Evolutionary conservation across 1,140 invertebrate species (phyloP).

Genomic region (Chironomus tepperi): DNA sequence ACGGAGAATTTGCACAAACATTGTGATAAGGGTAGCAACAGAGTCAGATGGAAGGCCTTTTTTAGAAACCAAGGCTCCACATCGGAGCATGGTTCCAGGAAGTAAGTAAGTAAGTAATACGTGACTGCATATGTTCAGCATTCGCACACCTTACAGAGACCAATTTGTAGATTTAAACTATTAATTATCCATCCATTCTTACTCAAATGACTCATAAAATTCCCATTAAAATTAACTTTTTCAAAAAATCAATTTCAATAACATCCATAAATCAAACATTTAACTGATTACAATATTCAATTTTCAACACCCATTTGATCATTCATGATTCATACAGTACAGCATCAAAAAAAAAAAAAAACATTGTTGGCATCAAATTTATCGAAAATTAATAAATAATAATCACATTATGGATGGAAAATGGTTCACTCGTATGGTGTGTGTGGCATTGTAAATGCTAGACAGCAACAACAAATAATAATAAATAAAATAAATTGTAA

Average conservation of each 20-base stretch:
- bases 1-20: too few species aligned
- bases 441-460: not conserved
- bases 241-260: not conserved
- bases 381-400: conserved; percentile 5
- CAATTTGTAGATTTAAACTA: too few species aligned
- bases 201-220: not conserved
- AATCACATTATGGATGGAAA: not conserved
- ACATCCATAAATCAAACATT: not conserved
- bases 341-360: not conserved
- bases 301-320: not conserved
- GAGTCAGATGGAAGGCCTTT: too few species aligned
- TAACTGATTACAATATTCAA: not conserved
- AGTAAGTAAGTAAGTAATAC: too few species aligned
- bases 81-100: too few species aligned
- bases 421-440: not conserved
- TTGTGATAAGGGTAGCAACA: too few species aligned
- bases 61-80: too few species aligned
- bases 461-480: not conserved
- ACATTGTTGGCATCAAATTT: not conserved
- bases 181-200: too few species aligned
- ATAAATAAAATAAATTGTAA: not conserved
- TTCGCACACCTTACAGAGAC: too few species aligned
- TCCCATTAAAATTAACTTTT: not conserved
- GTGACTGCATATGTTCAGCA: too few species aligned
- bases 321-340: not conserved